Percentiles rank a stretch among this genome's conserved stretches.
These are phyloP conservation scores for Caenorhabditis sinica DNA, from an alignment of 2,888 invertebrate species.

Conservation along the genomic window DNA sequence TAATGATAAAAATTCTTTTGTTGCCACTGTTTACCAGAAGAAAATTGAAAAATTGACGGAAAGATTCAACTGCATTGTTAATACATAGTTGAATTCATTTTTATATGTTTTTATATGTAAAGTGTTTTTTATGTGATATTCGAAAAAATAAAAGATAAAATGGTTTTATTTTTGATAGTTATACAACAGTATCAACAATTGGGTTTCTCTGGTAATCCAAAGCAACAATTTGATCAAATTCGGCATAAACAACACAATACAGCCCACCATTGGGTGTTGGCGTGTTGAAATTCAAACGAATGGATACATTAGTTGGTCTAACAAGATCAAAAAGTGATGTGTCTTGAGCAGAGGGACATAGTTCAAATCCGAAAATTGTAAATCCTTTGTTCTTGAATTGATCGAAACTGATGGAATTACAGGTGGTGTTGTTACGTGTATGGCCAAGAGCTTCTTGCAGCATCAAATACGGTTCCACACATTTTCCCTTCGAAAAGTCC, in stretches of 20 bases:
- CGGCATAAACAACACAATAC: conserved; percentile 17
- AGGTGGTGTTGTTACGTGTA: background rate
- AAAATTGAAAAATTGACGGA: no score
- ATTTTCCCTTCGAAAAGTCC: background rate
- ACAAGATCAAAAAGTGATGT: conserved; percentile 11
- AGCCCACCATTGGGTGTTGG: background rate
- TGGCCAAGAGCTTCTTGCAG: conserved; percentile 18
- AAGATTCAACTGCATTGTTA: no score
- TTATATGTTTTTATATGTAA: background rate
- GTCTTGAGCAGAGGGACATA: conserved; percentile 4
- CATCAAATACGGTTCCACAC: background rate
- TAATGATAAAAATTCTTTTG: no score
- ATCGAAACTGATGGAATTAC: conserved; percentile 13
- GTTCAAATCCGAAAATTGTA: conserved; percentile 34
- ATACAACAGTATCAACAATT: no score
- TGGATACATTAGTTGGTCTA: background rate
- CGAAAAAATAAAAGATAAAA: no score
- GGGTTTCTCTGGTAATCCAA: conserved; percentile 4
- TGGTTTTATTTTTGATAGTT: no score
- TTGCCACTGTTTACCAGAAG: no score
- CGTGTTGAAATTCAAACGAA: conserved; percentile 15
- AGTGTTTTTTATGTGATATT: background rate
- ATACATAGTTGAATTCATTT: no score
- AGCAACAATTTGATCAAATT: background rate
- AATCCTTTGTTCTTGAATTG: background rate